Conservation (phyloP, 1,140 invertebrate species). For the Dermatophagoides farinae region DNA sequence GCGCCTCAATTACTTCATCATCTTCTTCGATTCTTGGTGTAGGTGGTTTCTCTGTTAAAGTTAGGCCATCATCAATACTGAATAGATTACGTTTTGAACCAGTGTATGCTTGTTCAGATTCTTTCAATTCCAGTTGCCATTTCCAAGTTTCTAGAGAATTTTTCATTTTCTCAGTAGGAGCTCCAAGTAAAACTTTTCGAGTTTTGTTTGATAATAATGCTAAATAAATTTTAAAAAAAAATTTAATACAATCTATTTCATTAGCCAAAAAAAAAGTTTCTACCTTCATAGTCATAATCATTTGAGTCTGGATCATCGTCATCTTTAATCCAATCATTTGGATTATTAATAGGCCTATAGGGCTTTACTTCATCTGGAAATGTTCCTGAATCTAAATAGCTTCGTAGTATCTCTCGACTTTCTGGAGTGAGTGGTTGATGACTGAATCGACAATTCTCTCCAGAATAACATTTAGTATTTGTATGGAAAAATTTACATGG, state of each 20-base stretch:
- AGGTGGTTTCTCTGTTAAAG: slow-evolving; percentile 11
- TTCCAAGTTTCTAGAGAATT: slow-evolving; percentile 11
- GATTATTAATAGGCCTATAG: neutral
- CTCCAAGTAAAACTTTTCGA: slow-evolving; percentile 7
- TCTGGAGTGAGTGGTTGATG: slow-evolving; percentile 60
- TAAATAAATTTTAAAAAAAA: neutral
- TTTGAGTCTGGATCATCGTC: neutral
- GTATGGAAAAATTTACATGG: slow-evolving; percentile 94
- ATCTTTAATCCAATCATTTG: neutral
- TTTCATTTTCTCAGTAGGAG: slow-evolving; percentile 11
- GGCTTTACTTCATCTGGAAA: slow-evolving; percentile 12
- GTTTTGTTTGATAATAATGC: neutral
- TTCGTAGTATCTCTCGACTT: slow-evolving; percentile 40
- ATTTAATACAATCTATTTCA: slow-evolving; percentile 3
- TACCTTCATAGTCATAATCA: neutral
- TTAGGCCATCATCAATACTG: slow-evolving; percentile 11
- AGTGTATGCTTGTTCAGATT: slow-evolving; percentile 13
- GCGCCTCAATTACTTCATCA: slow-evolving; percentile 9
- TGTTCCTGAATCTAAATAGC: slow-evolving; percentile 14
- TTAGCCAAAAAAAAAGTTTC: neutral
- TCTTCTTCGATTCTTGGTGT: slow-evolving; percentile 10
- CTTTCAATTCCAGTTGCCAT: slow-evolving; percentile 17
- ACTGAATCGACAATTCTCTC: slow-evolving; percentile 73
- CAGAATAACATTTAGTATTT: slow-evolving; percentile 55
- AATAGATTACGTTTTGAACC: slow-evolving; percentile 15